These are phyloP conservation scores for Osmerus mordax DNA, from an alignment of 2,113 vertebrate genomes.

Conservation along the genomic window DNA sequence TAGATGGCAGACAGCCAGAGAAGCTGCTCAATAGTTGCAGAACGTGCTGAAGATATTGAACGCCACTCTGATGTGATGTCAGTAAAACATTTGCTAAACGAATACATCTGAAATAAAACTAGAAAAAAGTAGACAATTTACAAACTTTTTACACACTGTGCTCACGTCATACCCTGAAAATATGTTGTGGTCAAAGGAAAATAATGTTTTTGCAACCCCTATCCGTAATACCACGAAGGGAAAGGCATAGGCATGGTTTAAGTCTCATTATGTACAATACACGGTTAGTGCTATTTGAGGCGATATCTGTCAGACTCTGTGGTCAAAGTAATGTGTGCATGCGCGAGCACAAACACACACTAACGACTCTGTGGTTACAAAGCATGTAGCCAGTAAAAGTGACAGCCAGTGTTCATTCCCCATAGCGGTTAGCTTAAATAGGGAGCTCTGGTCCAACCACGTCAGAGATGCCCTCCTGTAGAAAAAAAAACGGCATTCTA, in stretches of 20 bases:
- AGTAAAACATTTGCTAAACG: no score
- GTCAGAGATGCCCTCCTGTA: constrained; percentile 7
- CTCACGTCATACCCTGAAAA: no score
- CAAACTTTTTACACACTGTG: no score
- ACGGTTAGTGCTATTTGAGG: background rate
- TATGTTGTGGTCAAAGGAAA: background rate
- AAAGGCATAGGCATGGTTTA: constrained; percentile 1
- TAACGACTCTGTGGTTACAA: constrained; percentile 22
- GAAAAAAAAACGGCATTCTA: background rate
- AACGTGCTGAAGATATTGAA: no score
- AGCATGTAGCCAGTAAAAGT: constrained; percentile 31
- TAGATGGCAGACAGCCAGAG: background rate
- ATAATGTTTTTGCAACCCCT: constrained; percentile 1
- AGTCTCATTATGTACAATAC: background rate
- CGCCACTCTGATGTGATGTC: no score
- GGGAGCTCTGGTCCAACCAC: constrained; percentile 14
- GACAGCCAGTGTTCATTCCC: constrained; percentile 29
- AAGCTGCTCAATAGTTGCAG: no score
- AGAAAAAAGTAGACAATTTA: no score
- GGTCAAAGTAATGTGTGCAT: background rate
- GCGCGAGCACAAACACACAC: background rate
- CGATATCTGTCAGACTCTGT: background rate
- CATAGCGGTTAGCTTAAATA: constrained; percentile 21
- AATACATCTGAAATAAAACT: no score
- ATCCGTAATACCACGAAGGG: background rate